A percentile compares a stretch with the other conserved stretches of the same genome.
Conservation (phyloP, 1,140 invertebrate species). For the Catajapyx aquilonaris region DNA sequence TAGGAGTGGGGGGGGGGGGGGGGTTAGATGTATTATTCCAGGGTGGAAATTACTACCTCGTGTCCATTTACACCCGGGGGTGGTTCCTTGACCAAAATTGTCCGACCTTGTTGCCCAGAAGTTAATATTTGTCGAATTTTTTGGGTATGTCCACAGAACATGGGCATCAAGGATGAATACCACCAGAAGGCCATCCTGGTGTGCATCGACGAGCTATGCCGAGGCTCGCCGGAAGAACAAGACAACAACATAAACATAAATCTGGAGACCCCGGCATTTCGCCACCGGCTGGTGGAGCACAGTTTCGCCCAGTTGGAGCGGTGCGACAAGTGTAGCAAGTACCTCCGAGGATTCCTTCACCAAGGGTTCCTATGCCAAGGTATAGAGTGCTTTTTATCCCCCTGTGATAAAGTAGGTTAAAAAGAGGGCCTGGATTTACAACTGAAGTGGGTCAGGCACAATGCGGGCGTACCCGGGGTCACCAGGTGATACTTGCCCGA, state of each 20-base stretch:
- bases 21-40: too few relatives aligned
- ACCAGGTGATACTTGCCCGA: too few relatives aligned
- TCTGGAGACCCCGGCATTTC: slow-evolving; percentile 9
- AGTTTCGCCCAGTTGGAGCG: slow-evolving; percentile 43
- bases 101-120: too few relatives aligned
- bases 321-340: slow-evolving; percentile 56
- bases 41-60: too few relatives aligned
- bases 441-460: too few relatives aligned
- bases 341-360: slow-evolving; percentile 42
- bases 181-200: slow-evolving; percentile 47
- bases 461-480: too few relatives aligned
- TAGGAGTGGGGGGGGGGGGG: too few relatives aligned
- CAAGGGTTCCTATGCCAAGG: slow-evolving; percentile 54
- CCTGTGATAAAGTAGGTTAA: too few relatives aligned
- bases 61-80: too few relatives aligned
- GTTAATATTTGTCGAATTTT: too few relatives aligned
- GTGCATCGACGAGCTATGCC: slow-evolving; percentile 44
- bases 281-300: slow-evolving; percentile 36
- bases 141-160: slow-evolving; percentile 36
- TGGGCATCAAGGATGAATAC: slow-evolving; percentile 57
- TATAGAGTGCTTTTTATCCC: slow-evolving; percentile 18
- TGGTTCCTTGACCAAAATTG: too few relatives aligned
- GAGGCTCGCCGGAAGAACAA: slow-evolving; percentile 17
- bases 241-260: slow-evolving; percentile 9
- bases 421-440: too few relatives aligned